Evolutionary conservation across 2,113 vertebrate genomes (phyloP), one percentile per base, ranked within the genome.

Genomic region (Candoia aspera): DNA sequence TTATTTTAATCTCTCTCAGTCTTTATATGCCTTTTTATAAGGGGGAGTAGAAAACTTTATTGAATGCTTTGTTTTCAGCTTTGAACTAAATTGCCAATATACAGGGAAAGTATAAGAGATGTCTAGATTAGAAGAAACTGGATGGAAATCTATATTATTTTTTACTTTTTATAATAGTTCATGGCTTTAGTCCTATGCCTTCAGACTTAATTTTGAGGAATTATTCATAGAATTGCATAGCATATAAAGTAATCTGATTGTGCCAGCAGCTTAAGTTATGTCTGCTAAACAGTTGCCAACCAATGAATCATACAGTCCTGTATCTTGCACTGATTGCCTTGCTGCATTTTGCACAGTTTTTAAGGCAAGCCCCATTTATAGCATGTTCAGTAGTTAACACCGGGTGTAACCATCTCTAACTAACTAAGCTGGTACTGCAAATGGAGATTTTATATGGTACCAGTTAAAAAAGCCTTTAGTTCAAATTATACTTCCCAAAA

Each of bases 41-140:
- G 49, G 49, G 49, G 49, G 49, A 49, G 49, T 49, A 91, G 4
- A 91, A 88, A 33, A 3, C 86, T 94, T 93, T 54, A 33, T 33
- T 90, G 6, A 46, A n/a, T 21, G 26, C 2, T n/a, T 68, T 93
- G 91, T 90, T 93, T 95, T 24, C 10, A 87, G 9, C 58, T 3
- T 90, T 13, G 84, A 93, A 68, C 21, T 92, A 9, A 60, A 42
- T 89, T 58, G 9, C 86, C 93, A 86, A 92, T 64, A 54, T 54
- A 79, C 64, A 53, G 26, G 24, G 79, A 94, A 57, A 68, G 42
- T 68, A 15, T 68, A 68, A 68, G 4, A 68, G 1, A 68, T 33
- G 29, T 68, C 12, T 68, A 87, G 19, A 53, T 49, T 84, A 8
- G n/a, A 89, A n/a, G 89, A 33, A 87, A 6, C 86, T 57, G 23